Base-by-base conservation (phyloP, 2,797 vertebrate species). In the Hemitrygon akajei region DNA sequence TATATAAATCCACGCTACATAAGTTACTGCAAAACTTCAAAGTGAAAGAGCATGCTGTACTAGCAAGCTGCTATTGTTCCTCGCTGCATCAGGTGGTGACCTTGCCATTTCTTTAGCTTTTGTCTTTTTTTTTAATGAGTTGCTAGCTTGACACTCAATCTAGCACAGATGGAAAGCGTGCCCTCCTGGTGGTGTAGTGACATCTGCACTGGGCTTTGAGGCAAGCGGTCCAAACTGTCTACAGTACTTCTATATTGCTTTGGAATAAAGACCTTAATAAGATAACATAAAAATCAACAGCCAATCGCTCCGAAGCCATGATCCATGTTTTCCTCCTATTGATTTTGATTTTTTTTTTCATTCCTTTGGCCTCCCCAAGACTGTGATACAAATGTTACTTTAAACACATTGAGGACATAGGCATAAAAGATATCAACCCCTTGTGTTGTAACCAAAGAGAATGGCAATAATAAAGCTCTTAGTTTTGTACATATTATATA, bases 401-500 rank as follows among this genome's bases (percentile, higher is more conserved):
- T 86, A 86, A 86, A 60, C 56, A n/a, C 47, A 86, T 58, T 56
- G 25, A 66, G 30, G n/a, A 66, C 60, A 66, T 66, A 89, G 63
- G 7, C 60, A 89, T 89, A 66, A 20, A 63, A 12, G 30, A 87
- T 34, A 4, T 66, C 16, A 20, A 34, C 5, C 10, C 66, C 34
- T 22, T 63, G n/a, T 66, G 66, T 22, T 63, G n/a, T 66, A 89
- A 89, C 58, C 86, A 89, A 89, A 89, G 60, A 89, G 34, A 87
- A n/a, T 66, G n/a, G 27, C n/a, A 34, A 66, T 89, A 87, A 9
- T 4, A 79, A 79, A 79, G 86, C 60, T 18, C 58, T 89, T 89
- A 16, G 34, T 47, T 27, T 40, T 92, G 91, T 92, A 75, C 47
- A 73, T 92, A 73, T 92, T 92, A 92, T 75, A 56, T 92, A 92